A percentile compares a stretch with the other conserved stretches of the same genome.
Conservation (phyloP, 2,888 invertebrate species). For the Eurytoma adleriae region DNA sequence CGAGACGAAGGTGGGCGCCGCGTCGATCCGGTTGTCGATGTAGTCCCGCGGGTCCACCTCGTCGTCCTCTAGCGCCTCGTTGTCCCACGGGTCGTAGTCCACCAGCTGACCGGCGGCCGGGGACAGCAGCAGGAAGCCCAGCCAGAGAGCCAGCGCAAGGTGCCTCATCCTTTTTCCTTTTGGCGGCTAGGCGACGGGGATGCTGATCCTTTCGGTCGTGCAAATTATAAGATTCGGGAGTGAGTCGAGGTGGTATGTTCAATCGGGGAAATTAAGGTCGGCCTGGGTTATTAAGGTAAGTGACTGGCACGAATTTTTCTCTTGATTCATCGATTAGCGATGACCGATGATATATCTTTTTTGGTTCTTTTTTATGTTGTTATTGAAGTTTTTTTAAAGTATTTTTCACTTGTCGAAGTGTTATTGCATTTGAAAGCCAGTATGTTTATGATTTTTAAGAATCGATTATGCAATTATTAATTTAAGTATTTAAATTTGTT, state of each 20-base stretch:
- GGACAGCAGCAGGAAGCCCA: constrained; percentile 10
- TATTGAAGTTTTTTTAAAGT: no score
- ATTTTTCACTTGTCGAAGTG: no score
- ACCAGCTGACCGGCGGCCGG: constrained; percentile 1
- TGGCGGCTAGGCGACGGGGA: not conserved
- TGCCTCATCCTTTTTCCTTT: constrained; percentile 1
- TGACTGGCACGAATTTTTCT: no score
- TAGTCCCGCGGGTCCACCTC: not conserved
- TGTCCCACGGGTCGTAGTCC: not conserved
- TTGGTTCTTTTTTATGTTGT: no score
- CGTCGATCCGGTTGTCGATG: constrained; percentile 46
- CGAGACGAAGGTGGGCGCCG: constrained; percentile 44
- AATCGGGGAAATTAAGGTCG: no score
- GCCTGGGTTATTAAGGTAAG: no score
- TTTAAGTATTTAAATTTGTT: no score
- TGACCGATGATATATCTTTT: no score
- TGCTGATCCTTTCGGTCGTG: not conserved
- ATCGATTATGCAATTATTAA: no score
- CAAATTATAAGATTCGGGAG: constrained; percentile 4
- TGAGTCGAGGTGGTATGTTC: not conserved
- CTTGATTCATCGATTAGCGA: no score
- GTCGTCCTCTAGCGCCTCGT: not conserved
- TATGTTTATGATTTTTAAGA: no score
- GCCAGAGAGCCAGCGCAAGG: not conserved
- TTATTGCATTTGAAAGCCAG: no score